Conservation (phyloP, 2,888 invertebrate species). For the Laothoe populi region DNA sequence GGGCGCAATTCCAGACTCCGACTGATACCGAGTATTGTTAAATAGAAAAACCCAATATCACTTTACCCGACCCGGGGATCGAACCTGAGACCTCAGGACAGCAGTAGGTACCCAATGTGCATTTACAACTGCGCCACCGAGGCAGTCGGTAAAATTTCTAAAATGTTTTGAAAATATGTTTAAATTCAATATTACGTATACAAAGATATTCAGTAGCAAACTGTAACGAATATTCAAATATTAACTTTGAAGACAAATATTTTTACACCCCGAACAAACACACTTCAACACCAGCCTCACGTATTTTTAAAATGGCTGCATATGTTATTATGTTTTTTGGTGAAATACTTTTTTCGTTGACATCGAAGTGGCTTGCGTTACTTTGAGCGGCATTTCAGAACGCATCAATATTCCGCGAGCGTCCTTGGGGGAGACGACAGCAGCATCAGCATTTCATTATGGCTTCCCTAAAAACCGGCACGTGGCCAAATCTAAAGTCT, state of each 20-base stretch:
- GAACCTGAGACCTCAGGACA: too few relatives aligned
- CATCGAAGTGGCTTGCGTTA: slow-evolving; percentile 35
- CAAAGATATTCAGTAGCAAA: not conserved
- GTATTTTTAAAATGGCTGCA: slow-evolving; percentile 22
- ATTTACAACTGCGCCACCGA: too few relatives aligned
- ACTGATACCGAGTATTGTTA: too few relatives aligned
- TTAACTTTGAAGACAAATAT: slow-evolving; percentile 1
- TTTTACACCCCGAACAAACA: not conserved
- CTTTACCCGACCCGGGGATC: too few relatives aligned
- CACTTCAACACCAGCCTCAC: not conserved
- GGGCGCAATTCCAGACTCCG: too few relatives aligned
- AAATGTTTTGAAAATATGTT: not conserved
- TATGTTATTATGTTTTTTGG: slow-evolving; percentile 10
- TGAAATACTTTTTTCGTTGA: slow-evolving; percentile 39
- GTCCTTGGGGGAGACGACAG: slow-evolving; percentile 59
- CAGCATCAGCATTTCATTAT: slow-evolving; percentile 76
- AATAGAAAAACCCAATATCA: too few relatives aligned
- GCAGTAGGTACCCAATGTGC: too few relatives aligned
- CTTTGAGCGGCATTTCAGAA: slow-evolving; percentile 43
- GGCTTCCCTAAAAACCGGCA: slow-evolving; percentile 49
- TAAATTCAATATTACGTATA: not conserved
- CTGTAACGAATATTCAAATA: not conserved
- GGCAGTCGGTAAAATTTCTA: too few relatives aligned
- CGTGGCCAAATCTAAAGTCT: slow-evolving; percentile 27
- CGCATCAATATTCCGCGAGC: slow-evolving; percentile 72